These are phyloP conservation scores for Drosophila tripunctata DNA, from an alignment of 2,888 invertebrate genomes.

Conservation along the genomic window DNA sequence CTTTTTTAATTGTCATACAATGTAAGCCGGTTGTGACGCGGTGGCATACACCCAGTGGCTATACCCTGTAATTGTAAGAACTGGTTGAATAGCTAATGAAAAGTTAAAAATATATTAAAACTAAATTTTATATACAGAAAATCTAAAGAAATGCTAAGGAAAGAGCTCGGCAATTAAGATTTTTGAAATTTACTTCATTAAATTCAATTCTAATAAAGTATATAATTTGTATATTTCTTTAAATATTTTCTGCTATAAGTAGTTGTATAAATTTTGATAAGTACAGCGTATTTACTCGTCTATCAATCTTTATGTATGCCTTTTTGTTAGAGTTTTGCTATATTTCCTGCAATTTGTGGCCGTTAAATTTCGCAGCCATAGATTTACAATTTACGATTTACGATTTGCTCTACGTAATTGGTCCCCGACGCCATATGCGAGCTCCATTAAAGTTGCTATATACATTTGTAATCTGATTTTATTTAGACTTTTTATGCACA, in stretches of 20 bases:
- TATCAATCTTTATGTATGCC: neutral
- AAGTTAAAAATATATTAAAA: too few relatives aligned
- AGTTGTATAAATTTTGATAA: neutral
- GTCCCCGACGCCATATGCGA: slow-evolving; percentile 42
- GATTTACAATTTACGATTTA: slow-evolving; percentile 60
- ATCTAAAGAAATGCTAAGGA: too few relatives aligned
- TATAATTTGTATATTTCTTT: neutral
- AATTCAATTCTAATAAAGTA: too few relatives aligned
- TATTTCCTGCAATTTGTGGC: slow-evolving; percentile 63
- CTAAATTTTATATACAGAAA: too few relatives aligned
- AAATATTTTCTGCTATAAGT: neutral
- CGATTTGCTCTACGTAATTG: slow-evolving; percentile 62
- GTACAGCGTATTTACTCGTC: slow-evolving; percentile 3
- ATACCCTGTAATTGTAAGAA: slow-evolving; percentile 18
- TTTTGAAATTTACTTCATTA: too few relatives aligned
- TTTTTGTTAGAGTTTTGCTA: slow-evolving; percentile 25
- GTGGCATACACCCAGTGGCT: neutral
- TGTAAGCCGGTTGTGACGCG: slow-evolving; percentile 38
- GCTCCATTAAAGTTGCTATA: slow-evolving; percentile 39
- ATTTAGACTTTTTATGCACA: slow-evolving; percentile 2
- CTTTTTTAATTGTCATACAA: slow-evolving; percentile 77
- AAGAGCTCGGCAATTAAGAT: too few relatives aligned
- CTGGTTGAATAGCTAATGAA: neutral
- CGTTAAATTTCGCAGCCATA: slow-evolving; percentile 39
- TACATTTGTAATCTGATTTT: slow-evolving; percentile 12